Conservation (phyloP, 2,888 invertebrate genomes). For the Melieria crassipennis region DNA sequence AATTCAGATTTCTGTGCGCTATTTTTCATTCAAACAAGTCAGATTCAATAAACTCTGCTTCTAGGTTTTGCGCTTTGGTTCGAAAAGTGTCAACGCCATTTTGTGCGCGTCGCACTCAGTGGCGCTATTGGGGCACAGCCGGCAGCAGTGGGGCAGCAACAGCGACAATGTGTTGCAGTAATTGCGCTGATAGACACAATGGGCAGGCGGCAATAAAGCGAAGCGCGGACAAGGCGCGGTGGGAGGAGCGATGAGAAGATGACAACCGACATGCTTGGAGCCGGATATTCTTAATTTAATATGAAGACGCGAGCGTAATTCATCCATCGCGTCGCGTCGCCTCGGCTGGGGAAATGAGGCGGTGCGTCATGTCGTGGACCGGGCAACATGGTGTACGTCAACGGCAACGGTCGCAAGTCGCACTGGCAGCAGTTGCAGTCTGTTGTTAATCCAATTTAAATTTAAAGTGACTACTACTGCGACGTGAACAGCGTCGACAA, state of each 20-base stretch:
- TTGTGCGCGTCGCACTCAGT: conserved; percentile 6
- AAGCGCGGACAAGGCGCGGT: no score
- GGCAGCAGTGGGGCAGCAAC: not conserved
- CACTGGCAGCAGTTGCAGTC: conserved; percentile 12
- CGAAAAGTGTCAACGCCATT: conserved; percentile 29
- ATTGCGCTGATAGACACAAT: not conserved
- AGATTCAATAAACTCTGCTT: no score
- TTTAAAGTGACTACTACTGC: conserved; percentile 37
- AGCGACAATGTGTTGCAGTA: not conserved
- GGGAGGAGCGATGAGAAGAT: conserved; percentile 30
- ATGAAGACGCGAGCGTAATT: conserved; percentile 39
- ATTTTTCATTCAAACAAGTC: no score
- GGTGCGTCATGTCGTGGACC: no score
- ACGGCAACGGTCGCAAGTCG: not conserved
- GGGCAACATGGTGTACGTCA: no score
- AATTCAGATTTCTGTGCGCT: no score
- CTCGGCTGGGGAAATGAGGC: not conserved
- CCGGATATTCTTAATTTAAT: conserved; percentile 61
- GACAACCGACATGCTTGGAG: conserved; percentile 58
- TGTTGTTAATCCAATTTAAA: conserved; percentile 47
- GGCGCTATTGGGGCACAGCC: not conserved
- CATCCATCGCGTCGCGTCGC: conserved; percentile 3
- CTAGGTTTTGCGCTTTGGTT: not conserved
- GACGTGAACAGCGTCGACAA: not conserved
- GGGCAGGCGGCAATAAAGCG: no score